phyloP scores from a whole-genome alignment of 2,888 invertebrate species.

The Rhorus exstirpatorius region DNA sequence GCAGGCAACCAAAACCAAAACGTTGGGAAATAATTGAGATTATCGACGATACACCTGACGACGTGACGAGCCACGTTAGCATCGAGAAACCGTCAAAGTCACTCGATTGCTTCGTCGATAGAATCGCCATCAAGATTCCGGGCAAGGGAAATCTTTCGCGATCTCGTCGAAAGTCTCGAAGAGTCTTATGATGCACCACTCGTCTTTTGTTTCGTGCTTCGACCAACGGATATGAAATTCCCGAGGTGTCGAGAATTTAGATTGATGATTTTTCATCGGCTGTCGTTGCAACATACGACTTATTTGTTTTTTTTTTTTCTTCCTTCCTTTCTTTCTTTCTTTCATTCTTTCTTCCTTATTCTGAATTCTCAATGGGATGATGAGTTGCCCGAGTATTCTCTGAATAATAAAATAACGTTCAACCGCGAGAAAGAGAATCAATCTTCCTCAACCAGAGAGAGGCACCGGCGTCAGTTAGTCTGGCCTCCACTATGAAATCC shows the following conservation, averaged over 20 bases:
- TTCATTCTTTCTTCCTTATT: too few relatives aligned
- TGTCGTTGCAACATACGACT: background rate
- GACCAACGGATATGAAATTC: constrained; percentile 20
- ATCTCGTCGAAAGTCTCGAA: constrained; percentile 27
- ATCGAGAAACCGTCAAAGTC: constrained; percentile 54
- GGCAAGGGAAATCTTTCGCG: constrained; percentile 9
- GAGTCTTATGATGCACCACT: background rate
- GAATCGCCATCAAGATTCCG: constrained; percentile 6
- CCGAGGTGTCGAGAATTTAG: constrained; percentile 1
- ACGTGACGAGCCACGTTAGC: constrained; percentile 51
- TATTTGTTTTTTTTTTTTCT: constrained; percentile 21
- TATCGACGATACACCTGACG: constrained; percentile 32
- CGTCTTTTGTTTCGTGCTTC: background rate
- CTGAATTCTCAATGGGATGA: background rate
- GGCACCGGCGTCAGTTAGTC: constrained; percentile 20
- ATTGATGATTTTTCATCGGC: constrained; percentile 14
- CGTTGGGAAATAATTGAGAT: constrained; percentile 70
- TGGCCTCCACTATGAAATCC: background rate
- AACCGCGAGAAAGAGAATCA: constrained; percentile 32
- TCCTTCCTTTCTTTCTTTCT: too few relatives aligned
- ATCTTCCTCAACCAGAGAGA: constrained; percentile 41
- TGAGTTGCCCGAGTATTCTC: constrained; percentile 16
- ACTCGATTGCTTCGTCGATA: constrained; percentile 37
- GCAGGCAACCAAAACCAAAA: constrained; percentile 71
- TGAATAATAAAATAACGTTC: constrained; percentile 41